Evolutionary conservation across 2,888 invertebrate species (phyloP), one percentile per base, ranked within the genome.

Genomic region (Shargacucullia verbasci): DNA sequence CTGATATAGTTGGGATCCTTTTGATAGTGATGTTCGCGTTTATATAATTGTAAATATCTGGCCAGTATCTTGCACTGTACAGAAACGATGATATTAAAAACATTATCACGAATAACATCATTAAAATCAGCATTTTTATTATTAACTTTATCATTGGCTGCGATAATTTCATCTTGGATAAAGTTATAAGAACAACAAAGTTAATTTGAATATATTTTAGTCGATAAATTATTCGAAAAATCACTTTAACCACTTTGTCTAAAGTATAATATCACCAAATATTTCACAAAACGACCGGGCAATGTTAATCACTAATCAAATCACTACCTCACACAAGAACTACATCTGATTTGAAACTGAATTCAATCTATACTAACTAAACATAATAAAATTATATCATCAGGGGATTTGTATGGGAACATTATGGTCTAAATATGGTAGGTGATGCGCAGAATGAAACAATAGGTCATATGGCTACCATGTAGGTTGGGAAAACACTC

Each of bases 11-110:
- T 0, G 90, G 88, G 65, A 93, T 92, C 31, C 87, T 79, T 70
- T 86, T 90, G 34, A 94, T 92, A 0, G 92, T 93, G 27, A 94
- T 89, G 65, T 94, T 92, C 0, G 89, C 86, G 37, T 89, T 88
- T 9, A 91, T 79, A 53, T 92, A 93, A 53, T 86, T 91, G 40
- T 93, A 86, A 0, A 92, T 69, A 67, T 94, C 93, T 0, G 89
- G 88, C 93, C 92, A 94, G 59, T 90, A 93, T 56, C 81, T 84
- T 0, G 82, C 78, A 71, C 91, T 92, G 56, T 91, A 93, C 11
- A 93, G 48, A 34, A 90, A 73, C 0, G 82, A 66, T 13, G 89
- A 84, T 78, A 93, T 78, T 11, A 94, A 63, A 13, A 86, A 89
- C 43, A 92, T 41, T 57, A 87, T 76, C 1, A 89, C 86, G 1